Base-by-base conservation (phyloP, 2,888 invertebrate species). In the Phasia obesa region DNA sequence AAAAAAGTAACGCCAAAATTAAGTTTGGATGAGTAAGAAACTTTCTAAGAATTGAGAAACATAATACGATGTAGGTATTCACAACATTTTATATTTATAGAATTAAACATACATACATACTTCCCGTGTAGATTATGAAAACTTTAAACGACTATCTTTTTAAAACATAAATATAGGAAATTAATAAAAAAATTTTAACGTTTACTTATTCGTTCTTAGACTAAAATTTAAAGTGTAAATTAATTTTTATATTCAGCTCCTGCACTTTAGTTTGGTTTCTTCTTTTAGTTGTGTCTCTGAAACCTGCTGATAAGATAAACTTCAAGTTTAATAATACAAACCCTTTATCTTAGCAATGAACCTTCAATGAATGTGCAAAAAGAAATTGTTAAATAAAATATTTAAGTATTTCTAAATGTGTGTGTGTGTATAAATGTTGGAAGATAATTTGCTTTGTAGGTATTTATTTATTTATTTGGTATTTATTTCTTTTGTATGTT, bases 1-100 rank as follows among this genome's bases (percentile, higher is more conserved):
- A 64, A 76, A 67, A 67, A 21, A 62, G 53, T 44, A 62, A 65
- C 11, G 75, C 65, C 64, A 75, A 70, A 70, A 70, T 79, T 21
- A 62, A 60, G 38, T 74, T 76, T 49, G 53, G 65, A 83, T 83
- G 83, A 79, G 65, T 79, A 83, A 81, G 47, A 73, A 42, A 65
- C 27, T 79, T 83, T 83, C 83, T 55, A 65, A 67, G 83, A 83
- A 83, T 75, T 79, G 53, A 67, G 60, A 42, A 75, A 65, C 65
- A 47, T 47, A 44, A 27, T 25, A 11, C 27, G 27, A 47, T 47
- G 2, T 51, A 21, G n/a, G n/a, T n/a, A n/a, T n/a, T 6, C 64
- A 49, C 21, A 9, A 17, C 1, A 17, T 47, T 47, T 47, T 17
- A 42, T 59, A 73, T 67, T 65, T 62, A 35, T 17, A 21, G n/a